phyloP scores from a whole-genome alignment of 2,113 vertebrate genomes.

The Trichechus manatus region DNA sequence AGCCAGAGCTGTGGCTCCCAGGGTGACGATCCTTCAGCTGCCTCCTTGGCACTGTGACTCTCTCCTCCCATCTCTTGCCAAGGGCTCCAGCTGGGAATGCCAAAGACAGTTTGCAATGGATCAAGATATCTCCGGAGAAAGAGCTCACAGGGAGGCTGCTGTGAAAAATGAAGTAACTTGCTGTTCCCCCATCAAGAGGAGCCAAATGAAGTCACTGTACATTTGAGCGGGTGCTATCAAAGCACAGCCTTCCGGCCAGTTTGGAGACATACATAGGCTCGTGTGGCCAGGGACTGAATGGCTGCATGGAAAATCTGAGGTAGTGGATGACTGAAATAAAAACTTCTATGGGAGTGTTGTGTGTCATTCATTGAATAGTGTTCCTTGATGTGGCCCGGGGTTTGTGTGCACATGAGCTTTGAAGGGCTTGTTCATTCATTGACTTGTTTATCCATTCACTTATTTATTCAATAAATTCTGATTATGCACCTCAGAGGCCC shows the following conservation, averaged over 20 bases:
- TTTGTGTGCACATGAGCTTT: background rate
- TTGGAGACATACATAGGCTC: background rate
- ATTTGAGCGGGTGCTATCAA: background rate
- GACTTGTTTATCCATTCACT: background rate
- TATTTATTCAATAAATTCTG: background rate
- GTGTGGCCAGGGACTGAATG: background rate
- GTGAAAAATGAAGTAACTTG: constrained; percentile 36
- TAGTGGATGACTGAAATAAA: background rate
- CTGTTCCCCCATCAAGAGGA: background rate
- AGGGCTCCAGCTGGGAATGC: constrained; percentile 54
- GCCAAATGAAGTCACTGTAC: constrained; percentile 32
- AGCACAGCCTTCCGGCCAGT: background rate
- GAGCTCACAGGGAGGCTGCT: constrained; percentile 30
- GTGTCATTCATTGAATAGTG: background rate
- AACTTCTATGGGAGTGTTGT: background rate
- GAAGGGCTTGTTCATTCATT: background rate
- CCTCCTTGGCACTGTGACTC: constrained; percentile 77
- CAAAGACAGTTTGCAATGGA: constrained; percentile 40
- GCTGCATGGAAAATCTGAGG: background rate
- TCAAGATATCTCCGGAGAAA: constrained; percentile 63
- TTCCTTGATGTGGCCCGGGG: background rate
- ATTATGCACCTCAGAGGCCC: background rate
- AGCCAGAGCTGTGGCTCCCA: constrained; percentile 67
- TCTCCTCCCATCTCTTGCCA: constrained; percentile 64
- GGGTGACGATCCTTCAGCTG: constrained; percentile 73